Conservation (phyloP, 2,113 vertebrate species). For the Cichladusa arquata region DNA sequence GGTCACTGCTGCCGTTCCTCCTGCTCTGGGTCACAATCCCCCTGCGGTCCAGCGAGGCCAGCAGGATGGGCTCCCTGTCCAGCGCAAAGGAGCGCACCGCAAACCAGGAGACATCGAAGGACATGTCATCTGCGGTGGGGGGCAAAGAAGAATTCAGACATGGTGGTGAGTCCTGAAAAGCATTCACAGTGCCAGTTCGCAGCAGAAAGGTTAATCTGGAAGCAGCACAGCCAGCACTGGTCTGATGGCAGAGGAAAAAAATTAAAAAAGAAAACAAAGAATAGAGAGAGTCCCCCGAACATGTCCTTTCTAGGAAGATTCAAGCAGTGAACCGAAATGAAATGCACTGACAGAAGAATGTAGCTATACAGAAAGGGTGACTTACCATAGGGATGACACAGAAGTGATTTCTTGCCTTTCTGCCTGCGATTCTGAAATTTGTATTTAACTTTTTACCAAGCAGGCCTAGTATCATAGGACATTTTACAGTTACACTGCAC, state of each 20-base stretch:
- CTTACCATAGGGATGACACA: not conserved
- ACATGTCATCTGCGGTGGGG: slow-evolving; percentile 79
- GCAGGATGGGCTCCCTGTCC: slow-evolving; percentile 56
- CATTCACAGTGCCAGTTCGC: not conserved
- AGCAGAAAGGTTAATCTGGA: not conserved
- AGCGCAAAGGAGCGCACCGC: slow-evolving; percentile 75
- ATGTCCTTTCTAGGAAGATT: not conserved
- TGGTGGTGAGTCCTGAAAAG: not conserved
- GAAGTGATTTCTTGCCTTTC: not conserved
- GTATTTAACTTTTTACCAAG: not conserved
- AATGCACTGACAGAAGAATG: not conserved
- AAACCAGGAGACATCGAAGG: slow-evolving; percentile 90
- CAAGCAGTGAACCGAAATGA: not conserved
- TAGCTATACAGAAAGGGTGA: not conserved
- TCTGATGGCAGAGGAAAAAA: not conserved
- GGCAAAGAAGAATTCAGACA: not conserved
- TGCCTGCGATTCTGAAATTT: not conserved
- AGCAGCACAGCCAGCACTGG: not conserved
- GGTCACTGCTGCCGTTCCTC: slow-evolving; percentile 84
- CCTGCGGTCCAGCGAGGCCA: slow-evolving; percentile 82
- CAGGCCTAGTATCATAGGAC: not conserved
- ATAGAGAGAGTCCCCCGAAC: not conserved
- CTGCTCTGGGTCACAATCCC: slow-evolving; percentile 77
- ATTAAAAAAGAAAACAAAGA: not conserved
- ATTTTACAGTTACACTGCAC: not conserved